Evolutionary conservation across 2,797 vertebrate genomes (phyloP), one percentile per base, ranked within the genome.

Genomic region (Vipera latastei): DNA sequence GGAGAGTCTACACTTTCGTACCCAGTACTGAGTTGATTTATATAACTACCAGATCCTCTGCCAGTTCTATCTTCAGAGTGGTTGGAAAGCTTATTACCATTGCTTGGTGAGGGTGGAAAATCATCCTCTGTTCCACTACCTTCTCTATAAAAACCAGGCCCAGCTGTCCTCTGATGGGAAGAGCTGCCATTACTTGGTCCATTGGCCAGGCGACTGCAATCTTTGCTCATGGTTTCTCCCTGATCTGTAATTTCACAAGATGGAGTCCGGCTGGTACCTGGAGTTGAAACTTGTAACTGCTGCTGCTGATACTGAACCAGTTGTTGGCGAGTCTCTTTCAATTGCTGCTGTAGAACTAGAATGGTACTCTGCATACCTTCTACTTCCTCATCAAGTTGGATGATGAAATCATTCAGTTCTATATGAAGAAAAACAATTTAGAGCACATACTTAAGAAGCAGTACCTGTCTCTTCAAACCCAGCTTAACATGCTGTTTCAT

Each of bases 1-100:
- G 99, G 99, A 97, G 99, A 99, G 99, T 99, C 99, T 98, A 99
- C 99, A 94, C 99, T 99, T 98, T 99, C 99, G 95, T 99, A 99
- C 95, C 99, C 99, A 93, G 98, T 98, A 95, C 99, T 99, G 97
- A 99, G 98, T 95, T 98, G 99, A 97, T 98, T 99, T 97, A 98
- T 97, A 96, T 99, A 99, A 94, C 98, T 98, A 96, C 97, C 97
- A 94, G 97, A 97, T 96, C 98, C 98, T 97, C 98, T 98, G 97
- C 98, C 98, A 97, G 98, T 98, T 92, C 98, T 98, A 97, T 99
- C 99, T 98, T 99, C 99, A 3, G 98, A 99, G 98, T 99, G 99
- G 98, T 98, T 98, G 97, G 99, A 98, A 97, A 99, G 98, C 98
- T 99, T 99, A 97, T 98, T 98, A 97, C 98, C 98, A 90, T 97